These are phyloP conservation scores for Holotrichia oblita DNA, from an alignment of 1,140 invertebrate species.

Conservation along the genomic window DNA sequence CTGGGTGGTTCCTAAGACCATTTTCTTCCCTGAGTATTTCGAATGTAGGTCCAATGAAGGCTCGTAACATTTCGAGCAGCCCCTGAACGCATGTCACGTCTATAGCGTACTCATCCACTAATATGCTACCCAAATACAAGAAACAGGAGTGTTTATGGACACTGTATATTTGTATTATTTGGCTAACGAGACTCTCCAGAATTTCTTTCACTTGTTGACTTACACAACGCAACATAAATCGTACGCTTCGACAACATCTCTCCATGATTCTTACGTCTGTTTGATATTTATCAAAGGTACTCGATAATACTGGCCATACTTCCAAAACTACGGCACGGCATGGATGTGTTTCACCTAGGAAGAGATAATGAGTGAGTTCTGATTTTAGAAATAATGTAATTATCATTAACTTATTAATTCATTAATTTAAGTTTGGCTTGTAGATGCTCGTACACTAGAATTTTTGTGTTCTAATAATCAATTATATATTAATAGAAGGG, in stretches of 20 bases:
- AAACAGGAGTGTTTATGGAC: constrained; percentile 91
- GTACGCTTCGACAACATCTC: constrained; percentile 86
- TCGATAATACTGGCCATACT: constrained; percentile 88
- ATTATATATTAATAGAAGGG: too few species aligned
- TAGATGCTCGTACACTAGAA: too few species aligned
- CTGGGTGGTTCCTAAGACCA: constrained; percentile 90
- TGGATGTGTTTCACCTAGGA: constrained; percentile 75
- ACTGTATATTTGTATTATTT: constrained; percentile 88
- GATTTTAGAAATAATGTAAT: constrained; percentile 18
- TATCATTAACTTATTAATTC: too few species aligned
- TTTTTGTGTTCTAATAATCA: too few species aligned
- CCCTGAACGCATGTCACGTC: constrained; percentile 75
- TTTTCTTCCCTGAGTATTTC: constrained; percentile 77
- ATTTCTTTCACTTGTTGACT: constrained; percentile 77
- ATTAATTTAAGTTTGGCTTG: too few species aligned
- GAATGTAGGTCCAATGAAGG: constrained; percentile 88
- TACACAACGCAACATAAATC: constrained; percentile 89
- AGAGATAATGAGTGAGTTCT: too few species aligned
- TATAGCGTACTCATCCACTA: constrained; percentile 93
- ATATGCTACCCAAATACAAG: constrained; percentile 92
- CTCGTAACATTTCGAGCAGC: constrained; percentile 87
- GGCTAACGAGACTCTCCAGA: constrained; percentile 82
- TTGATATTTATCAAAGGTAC: constrained; percentile 79
- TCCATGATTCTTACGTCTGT: constrained; percentile 90
- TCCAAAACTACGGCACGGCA: constrained; percentile 83